phyloP scores from a whole-genome alignment of 2,113 vertebrate species.

The Crocuta crocuta region DNA sequence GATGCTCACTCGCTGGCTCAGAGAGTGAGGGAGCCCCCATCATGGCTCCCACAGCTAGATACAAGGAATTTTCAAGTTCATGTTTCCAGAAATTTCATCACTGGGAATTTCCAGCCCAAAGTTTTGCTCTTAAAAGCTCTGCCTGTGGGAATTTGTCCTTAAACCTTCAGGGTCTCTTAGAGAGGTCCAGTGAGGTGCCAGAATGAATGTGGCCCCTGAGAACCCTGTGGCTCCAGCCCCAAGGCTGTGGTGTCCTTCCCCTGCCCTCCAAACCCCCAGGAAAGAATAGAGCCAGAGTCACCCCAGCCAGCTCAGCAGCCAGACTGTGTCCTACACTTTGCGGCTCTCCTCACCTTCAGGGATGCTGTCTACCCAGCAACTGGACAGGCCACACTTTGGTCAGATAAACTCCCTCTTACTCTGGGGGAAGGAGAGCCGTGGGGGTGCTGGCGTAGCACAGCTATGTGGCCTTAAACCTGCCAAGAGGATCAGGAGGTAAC shows the following conservation, averaged over 20 bases:
- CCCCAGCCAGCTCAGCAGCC: neutral
- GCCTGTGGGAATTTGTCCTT: neutral
- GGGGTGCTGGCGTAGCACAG: neutral
- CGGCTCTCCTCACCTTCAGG: neutral
- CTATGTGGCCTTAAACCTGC: neutral
- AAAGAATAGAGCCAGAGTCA: neutral
- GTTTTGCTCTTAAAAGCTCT: neutral
- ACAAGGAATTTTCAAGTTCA: neutral
- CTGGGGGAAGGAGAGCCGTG: neutral
- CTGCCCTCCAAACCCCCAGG: too few relatives aligned
- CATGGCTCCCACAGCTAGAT: neutral
- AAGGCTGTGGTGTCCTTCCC: neutral
- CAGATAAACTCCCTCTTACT: neutral
- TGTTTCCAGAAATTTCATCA: slow-evolving; percentile 57
- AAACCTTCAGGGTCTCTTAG: neutral
- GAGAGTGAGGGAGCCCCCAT: too few relatives aligned
- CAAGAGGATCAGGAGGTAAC: neutral
- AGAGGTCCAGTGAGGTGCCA: neutral
- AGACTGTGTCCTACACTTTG: neutral
- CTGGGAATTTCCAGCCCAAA: slow-evolving; percentile 48
- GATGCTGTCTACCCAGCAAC: neutral
- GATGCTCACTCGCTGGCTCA: neutral
- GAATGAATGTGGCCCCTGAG: neutral
- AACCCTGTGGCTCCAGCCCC: neutral
- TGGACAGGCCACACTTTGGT: neutral